Percentiles rank a stretch among this genome's conserved stretches.
Conservation (phyloP, 2,797 vertebrate species). For the Potorous gilbertii region DNA sequence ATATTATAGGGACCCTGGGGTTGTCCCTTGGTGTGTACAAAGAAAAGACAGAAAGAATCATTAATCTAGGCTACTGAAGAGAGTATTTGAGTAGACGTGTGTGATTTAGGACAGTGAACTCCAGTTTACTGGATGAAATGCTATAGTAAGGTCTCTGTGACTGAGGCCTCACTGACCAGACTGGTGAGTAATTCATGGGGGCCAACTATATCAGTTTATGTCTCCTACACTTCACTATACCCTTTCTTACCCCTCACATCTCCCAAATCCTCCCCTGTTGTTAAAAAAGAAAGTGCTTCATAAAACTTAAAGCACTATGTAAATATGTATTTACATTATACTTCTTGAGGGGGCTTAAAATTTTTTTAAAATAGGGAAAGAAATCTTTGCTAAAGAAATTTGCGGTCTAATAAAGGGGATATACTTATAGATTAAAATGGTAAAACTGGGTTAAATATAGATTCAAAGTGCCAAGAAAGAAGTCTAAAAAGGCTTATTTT, state of each 20-base stretch:
- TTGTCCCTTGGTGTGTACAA: constrained; percentile 77
- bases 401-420: too few species aligned
- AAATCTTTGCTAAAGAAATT: too few species aligned
- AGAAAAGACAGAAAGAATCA: constrained; percentile 78
- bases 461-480: too few species aligned
- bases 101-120: constrained; percentile 78
- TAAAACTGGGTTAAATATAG: too few species aligned
- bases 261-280: not conserved
- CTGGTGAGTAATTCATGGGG: not conserved
- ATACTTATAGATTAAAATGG: too few species aligned
- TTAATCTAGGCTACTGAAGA: constrained; percentile 80
- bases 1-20: constrained; percentile 78
- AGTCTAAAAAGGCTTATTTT: too few species aligned
- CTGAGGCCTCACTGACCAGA: constrained; percentile 75
- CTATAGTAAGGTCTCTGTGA: constrained; percentile 86
- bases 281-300: too few species aligned
- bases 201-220: not conserved
- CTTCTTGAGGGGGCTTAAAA: not conserved
- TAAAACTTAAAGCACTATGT: not conserved
- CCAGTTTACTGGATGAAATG: constrained; percentile 78
- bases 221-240: not conserved
- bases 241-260: not conserved
- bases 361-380: not conserved
- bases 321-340: not conserved
- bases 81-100: constrained; percentile 82